phyloP scores from a whole-genome alignment of 2,888 invertebrate genomes.

The Philhelius pedissequus region DNA sequence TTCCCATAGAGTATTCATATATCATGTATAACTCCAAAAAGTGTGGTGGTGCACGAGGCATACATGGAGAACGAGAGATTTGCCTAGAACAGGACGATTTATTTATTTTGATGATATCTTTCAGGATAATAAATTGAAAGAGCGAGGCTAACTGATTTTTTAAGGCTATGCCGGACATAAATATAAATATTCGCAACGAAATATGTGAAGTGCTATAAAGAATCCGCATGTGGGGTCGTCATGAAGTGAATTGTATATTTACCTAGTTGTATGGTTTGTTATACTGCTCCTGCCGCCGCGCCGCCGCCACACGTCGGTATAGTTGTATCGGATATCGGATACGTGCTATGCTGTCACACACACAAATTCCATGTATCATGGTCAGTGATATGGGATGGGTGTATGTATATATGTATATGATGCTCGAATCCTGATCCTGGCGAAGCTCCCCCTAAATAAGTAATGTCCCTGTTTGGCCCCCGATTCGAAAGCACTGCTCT shows the following conservation, averaged over 20 bases:
- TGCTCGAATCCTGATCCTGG: background rate
- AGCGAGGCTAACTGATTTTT: constrained; percentile 69
- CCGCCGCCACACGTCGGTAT: constrained; percentile 35
- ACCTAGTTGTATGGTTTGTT: background rate
- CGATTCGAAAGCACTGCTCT: constrained; percentile 29
- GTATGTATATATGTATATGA: background rate
- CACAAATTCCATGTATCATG: constrained; percentile 55
- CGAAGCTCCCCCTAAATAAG: constrained; percentile 56
- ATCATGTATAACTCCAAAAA: background rate
- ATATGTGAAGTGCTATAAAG: constrained; percentile 69
- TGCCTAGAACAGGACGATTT: constrained; percentile 69
- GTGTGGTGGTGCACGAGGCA: background rate
- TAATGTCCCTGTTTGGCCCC: constrained; percentile 52
- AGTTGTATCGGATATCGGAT: constrained; percentile 51
- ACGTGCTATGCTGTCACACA: constrained; percentile 52
- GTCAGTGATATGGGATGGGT: background rate
- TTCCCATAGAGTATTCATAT: background rate
- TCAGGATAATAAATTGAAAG: constrained; percentile 70
- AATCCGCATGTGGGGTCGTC: constrained; percentile 61
- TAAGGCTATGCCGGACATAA: constrained; percentile 68
- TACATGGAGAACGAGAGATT: constrained; percentile 40
- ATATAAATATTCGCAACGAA: constrained; percentile 68
- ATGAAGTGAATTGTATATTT: background rate
- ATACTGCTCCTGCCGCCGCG: background rate
- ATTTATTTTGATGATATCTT: constrained; percentile 71